phyloP scores from a whole-genome alignment of 2,888 invertebrate species.

The Drosophila neotestacea region DNA sequence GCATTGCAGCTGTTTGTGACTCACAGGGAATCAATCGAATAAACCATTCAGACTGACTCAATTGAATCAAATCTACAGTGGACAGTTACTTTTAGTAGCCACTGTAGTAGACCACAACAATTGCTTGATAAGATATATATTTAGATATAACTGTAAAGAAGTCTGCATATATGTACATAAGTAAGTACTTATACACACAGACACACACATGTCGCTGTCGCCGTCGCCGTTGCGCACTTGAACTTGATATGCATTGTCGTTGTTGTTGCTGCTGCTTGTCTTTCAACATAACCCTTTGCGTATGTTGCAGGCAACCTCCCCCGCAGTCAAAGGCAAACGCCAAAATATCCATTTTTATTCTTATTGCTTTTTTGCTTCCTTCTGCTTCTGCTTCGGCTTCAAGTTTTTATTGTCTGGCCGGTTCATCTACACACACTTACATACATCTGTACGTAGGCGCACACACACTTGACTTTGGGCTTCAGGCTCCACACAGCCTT shows the following conservation, averaged over 20 bases:
- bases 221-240: slow-evolving; percentile 43
- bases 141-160: not conserved
- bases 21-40: slow-evolving; percentile 36
- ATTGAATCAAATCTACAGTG: slow-evolving; percentile 11
- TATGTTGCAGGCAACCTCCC: slow-evolving; percentile 41
- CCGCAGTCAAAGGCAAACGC: slow-evolving; percentile 38
- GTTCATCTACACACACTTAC: slow-evolving; percentile 49
- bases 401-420: slow-evolving; percentile 51
- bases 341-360: slow-evolving; percentile 23
- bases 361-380: slow-evolving; percentile 2
- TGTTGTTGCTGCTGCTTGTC: slow-evolving; percentile 15
- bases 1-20: slow-evolving; percentile 20
- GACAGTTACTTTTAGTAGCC: not conserved
- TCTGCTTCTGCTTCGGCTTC: slow-evolving; percentile 1
- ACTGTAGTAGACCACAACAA: slow-evolving; percentile 33
- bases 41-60: not conserved
- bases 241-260: slow-evolving; percentile 50
- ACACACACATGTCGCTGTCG: not conserved
- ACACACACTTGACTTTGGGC: slow-evolving; percentile 58
- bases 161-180: not conserved
- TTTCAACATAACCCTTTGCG: slow-evolving; percentile 8
- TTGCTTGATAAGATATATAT: slow-evolving; percentile 35
- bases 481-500: slow-evolving; percentile 41
- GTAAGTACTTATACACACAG: not conserved
- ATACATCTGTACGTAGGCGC: slow-evolving; percentile 6